Base-by-base conservation (phyloP, 2,888 invertebrate genomes). In the Leptopilina syphax region DNA sequence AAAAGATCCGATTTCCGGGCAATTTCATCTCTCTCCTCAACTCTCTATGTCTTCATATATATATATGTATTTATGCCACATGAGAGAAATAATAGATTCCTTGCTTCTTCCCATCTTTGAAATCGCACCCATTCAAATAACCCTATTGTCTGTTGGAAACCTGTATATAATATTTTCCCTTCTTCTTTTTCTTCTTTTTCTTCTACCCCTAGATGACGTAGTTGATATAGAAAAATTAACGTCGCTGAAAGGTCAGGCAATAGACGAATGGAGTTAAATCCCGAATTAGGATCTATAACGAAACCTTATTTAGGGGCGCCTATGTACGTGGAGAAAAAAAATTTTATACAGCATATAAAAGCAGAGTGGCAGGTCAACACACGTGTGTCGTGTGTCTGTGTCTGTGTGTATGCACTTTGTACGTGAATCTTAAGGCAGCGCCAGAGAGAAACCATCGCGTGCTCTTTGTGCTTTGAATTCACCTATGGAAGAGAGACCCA, bases 401-500 rank as follows among this genome's bases (percentile, higher is more conserved):
- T 63, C 1, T 24, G 24, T 63, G 27, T 27, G 54, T 70, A 24
- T 70, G 54, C 34, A 54, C 34, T 73, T 73, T 73, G 34, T 73
- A 73, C 73, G 57, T 73, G 57, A 34, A 73, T 73, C 54, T 73
- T 73, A 18, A 73, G 73, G 57, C 73, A 57, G 73, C 73, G 73
- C 73, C 27, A 34, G 34, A 34, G 73, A 34, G 73, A 34, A 50
- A 9, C 34, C 73, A 73, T 73, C 73, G 73, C 73, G 73, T 73
- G 73, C 73, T 73, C 73, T 73, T 73, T 73, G 73, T 73, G 73
- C 57, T 73, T 73, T 73, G 70, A 73, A 73, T 73, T 13, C 70
- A 73, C 70, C 54, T 73, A 73, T 57, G 57, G 57, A 73, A 73
- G 54, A 73, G 44, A 44, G 44, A 44, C n/a, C 70, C 70, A 73